These are phyloP conservation scores for Nesoenas mayeri DNA, from an alignment of 2,113 vertebrate species.

Conservation along the genomic window DNA sequence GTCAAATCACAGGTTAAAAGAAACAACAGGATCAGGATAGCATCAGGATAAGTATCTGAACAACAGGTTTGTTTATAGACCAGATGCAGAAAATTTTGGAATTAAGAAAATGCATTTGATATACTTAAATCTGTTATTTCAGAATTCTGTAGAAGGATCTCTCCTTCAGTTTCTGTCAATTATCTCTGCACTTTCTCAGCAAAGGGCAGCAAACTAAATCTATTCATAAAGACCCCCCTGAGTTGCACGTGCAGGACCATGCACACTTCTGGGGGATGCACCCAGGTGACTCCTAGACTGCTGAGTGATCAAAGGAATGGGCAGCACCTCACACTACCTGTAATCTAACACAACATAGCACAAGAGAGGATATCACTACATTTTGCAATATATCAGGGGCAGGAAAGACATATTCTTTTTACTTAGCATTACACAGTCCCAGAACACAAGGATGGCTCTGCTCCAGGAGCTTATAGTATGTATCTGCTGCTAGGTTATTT, in stretches of 20 bases:
- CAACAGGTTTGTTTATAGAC: neutral
- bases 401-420: neutral
- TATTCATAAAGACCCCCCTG: neutral
- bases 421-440: neutral
- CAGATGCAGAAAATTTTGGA: neutral
- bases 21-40: neutral
- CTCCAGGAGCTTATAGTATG: neutral
- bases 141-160: neutral
- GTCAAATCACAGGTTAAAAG: neutral
- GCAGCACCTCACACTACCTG: neutral
- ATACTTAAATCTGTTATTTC: neutral
- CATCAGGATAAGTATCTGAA: neutral
- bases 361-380: neutral
- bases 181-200: neutral
- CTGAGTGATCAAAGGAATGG: neutral
- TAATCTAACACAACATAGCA: neutral
- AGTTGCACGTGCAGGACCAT: neutral
- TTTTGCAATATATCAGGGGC: neutral
- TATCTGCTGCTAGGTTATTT: neutral
- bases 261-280: rapidly evolving
- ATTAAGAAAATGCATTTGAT: neutral
- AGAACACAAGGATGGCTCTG: neutral
- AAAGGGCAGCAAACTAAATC: neutral
- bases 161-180: neutral
- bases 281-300: neutral